Conservation (phyloP, 2,797 vertebrate species). For the Threskiornis aethiopicus region DNA sequence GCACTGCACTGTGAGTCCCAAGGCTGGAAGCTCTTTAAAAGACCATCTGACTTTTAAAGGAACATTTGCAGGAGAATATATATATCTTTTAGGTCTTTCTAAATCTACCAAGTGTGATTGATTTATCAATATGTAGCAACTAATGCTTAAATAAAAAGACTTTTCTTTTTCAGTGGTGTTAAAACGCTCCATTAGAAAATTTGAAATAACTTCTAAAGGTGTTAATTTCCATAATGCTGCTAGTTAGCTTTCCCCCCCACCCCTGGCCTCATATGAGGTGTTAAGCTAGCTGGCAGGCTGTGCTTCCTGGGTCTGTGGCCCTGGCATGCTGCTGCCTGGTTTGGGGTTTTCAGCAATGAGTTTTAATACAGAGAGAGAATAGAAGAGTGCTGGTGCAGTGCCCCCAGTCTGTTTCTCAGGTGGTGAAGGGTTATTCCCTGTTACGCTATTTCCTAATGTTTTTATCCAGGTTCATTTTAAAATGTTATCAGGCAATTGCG, state of each 20-base stretch:
- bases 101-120: not conserved
- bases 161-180: not conserved
- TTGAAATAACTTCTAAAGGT: not conserved
- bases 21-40: slow-evolving; percentile 61
- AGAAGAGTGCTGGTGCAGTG: not conserved
- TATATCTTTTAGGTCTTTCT: not conserved
- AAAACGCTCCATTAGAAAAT: not conserved
- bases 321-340: fast-evolving
- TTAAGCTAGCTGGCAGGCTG: not conserved
- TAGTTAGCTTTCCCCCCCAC: not conserved
- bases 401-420: not conserved
- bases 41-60: slow-evolving; percentile 67
- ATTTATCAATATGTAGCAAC: slow-evolving; percentile 10
- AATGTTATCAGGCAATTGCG: not conserved
- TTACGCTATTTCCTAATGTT: not conserved
- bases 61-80: slow-evolving; percentile 1
- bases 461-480: not conserved
- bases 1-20: slow-evolving; percentile 65
- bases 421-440: not conserved
- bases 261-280: not conserved
- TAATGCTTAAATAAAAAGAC: slow-evolving; percentile 8
- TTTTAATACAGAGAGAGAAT: not conserved
- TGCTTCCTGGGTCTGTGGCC: not conserved
- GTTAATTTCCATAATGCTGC: not conserved
- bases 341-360: not conserved